Evolutionary conservation across 2,888 invertebrate genomes (phyloP).

Genomic region (Cephonodes hylas): DNA sequence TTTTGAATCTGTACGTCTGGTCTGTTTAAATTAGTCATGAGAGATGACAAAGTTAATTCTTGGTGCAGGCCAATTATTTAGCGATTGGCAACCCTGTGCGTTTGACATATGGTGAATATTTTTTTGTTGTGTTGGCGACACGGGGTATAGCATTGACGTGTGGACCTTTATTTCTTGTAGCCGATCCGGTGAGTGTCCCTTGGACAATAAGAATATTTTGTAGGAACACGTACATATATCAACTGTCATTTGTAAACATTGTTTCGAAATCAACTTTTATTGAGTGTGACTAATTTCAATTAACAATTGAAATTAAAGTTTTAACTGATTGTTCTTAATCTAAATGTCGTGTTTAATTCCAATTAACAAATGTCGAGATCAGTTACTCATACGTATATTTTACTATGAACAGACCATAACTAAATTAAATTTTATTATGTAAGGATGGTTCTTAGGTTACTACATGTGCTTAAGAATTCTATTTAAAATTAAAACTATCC

Average conservation of each 20-base stretch:
- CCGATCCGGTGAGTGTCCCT: background rate
- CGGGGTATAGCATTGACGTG: constrained; percentile 58
- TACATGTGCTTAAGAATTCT: too few relatives aligned
- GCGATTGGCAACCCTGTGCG: constrained; percentile 30
- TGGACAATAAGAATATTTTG: background rate
- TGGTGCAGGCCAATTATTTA: background rate
- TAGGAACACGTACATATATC: background rate
- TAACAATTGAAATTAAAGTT: too few relatives aligned
- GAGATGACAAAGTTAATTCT: background rate
- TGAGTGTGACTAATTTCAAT: too few relatives aligned
- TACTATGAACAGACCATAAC: too few relatives aligned
- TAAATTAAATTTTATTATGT: too few relatives aligned
- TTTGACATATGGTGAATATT: background rate
- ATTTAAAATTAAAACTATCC: too few relatives aligned
- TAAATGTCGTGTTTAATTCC: too few relatives aligned
- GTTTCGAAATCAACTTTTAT: background rate
- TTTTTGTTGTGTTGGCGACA: background rate
- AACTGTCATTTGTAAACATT: background rate
- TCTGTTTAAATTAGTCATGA: constrained; percentile 10
- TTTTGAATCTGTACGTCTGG: constrained; percentile 22
- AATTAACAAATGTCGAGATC: too few relatives aligned
- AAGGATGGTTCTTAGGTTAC: too few relatives aligned
- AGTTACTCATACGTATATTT: too few relatives aligned
- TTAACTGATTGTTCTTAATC: too few relatives aligned
- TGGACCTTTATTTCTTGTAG: constrained; percentile 38